Percentiles rank a stretch among this genome's conserved stretches.
These are phyloP conservation scores for Petrolisthes cinctipes DNA, from an alignment of 2,888 invertebrate species.

Conservation along the genomic window DNA sequence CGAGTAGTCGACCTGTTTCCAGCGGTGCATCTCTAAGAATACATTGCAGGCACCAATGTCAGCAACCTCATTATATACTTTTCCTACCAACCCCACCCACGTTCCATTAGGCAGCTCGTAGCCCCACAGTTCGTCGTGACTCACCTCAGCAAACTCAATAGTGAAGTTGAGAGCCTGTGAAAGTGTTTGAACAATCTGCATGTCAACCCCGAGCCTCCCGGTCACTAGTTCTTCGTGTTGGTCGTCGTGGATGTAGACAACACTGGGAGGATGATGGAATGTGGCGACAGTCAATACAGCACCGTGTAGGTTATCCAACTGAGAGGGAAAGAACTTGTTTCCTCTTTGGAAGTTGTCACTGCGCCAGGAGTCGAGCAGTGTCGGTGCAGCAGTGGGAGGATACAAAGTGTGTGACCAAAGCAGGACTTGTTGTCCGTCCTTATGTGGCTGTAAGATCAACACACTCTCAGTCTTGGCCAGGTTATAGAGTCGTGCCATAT, in stretches of 20 bases:
- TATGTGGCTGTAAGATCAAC: slow-evolving; percentile 25
- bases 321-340: slow-evolving; percentile 24
- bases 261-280: slow-evolving; percentile 55
- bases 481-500: slow-evolving; percentile 27
- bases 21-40: slow-evolving; percentile 47
- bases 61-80: slow-evolving; percentile 40
- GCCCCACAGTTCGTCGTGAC: slow-evolving; percentile 52
- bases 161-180: slow-evolving; percentile 46
- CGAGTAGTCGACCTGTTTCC: slow-evolving; percentile 46
- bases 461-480: slow-evolving; percentile 46
- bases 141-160: slow-evolving; percentile 39
- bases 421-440: background rate
- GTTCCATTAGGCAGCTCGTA: slow-evolving; percentile 55
- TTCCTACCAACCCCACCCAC: slow-evolving; percentile 53
- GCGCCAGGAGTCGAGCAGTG: slow-evolving; percentile 37
- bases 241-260: slow-evolving; percentile 37
- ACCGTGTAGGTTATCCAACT: slow-evolving; percentile 23
- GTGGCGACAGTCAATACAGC: slow-evolving; percentile 38
- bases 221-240: slow-evolving; percentile 22
- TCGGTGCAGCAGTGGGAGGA: background rate
- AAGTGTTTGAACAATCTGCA: slow-evolving; percentile 45
- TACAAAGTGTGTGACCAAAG: slow-evolving; percentile 36
- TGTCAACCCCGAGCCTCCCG: slow-evolving; percentile 50
- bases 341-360: background rate
- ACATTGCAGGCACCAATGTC: slow-evolving; percentile 58